Conservation (phyloP, 2,797 vertebrate species). For the Pelochelys cantorii region DNA sequence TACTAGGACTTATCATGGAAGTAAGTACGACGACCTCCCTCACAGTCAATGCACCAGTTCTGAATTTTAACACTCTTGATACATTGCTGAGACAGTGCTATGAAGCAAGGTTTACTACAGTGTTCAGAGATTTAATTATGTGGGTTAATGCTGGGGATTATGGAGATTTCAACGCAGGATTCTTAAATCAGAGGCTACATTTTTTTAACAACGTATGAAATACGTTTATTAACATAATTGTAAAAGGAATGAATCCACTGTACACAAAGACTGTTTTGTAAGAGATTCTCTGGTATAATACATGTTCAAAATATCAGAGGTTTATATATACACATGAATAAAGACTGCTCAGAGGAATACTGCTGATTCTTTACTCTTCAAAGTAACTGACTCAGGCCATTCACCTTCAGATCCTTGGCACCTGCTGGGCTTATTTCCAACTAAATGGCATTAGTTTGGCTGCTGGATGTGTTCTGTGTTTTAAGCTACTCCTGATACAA, state of each 20-base stretch:
- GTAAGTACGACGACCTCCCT: not conserved
- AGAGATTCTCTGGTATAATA: not conserved
- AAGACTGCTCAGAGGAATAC: not conserved
- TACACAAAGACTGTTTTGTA: not conserved
- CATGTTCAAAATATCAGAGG: not conserved
- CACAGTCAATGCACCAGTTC: not conserved
- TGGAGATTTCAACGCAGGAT: not conserved
- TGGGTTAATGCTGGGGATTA: not conserved
- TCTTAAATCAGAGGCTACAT: not conserved
- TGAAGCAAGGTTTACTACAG: not conserved
- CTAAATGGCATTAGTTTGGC: not conserved
- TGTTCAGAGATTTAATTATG: not conserved
- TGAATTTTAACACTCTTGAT: not conserved
- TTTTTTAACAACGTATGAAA: not conserved
- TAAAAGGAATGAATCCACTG: not conserved
- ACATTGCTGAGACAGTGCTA: not conserved
- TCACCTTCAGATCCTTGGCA: not conserved
- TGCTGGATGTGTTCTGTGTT: not conserved
- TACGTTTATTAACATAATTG: not conserved
- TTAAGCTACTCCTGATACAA: not conserved
- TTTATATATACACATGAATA: not conserved
- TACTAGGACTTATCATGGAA: not conserved
- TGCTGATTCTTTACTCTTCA: not conserved
- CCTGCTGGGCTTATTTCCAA: not conserved
- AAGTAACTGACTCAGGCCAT: not conserved